phyloP scores from a whole-genome alignment of 2,113 vertebrate genomes.

The Lophius piscatorius region DNA sequence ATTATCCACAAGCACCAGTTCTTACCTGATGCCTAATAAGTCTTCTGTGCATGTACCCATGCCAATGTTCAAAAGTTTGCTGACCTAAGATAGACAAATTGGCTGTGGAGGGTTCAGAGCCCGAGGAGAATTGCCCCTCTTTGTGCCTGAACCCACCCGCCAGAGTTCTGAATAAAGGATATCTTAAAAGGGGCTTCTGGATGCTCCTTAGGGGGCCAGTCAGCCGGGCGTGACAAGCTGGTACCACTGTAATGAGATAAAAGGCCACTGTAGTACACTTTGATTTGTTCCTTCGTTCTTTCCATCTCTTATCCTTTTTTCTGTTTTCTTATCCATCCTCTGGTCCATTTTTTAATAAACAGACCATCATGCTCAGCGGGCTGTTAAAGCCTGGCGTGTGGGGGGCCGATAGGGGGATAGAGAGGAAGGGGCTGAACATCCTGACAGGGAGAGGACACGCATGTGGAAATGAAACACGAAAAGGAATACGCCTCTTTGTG shows the following conservation, averaged over 20 bases:
- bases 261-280: conserved; percentile 65
- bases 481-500: conserved; percentile 16
- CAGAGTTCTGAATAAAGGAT: conserved; percentile 70
- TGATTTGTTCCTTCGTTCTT: conserved; percentile 64
- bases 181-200: conserved; percentile 62
- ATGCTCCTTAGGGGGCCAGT: conserved; percentile 64
- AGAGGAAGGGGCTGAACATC: conserved; percentile 38
- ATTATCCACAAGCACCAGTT: conserved; percentile 64
- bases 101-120: conserved; percentile 57
- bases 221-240: conserved; percentile 68
- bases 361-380: conserved; percentile 57
- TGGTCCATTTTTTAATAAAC: conserved; percentile 46
- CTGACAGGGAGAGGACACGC: conserved; percentile 39
- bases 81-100: conserved; percentile 53
- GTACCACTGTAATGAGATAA: conserved; percentile 76
- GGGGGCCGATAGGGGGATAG: conserved; percentile 64
- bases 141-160: conserved; percentile 66
- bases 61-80: conserved; percentile 28
- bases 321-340: conserved; percentile 61
- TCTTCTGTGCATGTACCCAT: conserved; percentile 34
- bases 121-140: conserved; percentile 60
- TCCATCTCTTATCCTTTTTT: conserved; percentile 55
- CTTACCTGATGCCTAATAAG: conserved; percentile 60
- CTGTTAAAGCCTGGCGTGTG: conserved; percentile 63
- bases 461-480: conserved; percentile 37